These are phyloP conservation scores for Murina feae DNA, from an alignment of 2,113 vertebrate genomes.

Conservation along the genomic window DNA sequence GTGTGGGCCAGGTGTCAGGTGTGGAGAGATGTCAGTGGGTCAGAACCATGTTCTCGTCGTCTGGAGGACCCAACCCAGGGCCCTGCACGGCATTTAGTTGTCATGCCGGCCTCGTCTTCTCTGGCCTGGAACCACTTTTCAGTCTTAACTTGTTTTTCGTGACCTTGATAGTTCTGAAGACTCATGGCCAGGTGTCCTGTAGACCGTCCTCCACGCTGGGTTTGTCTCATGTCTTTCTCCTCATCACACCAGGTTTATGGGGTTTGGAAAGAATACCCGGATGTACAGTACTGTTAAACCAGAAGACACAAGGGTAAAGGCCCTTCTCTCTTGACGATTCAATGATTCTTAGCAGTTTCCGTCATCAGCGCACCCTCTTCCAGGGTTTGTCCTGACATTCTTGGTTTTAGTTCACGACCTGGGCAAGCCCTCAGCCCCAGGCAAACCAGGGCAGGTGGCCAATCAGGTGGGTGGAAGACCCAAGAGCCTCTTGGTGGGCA, in stretches of 20 bases:
- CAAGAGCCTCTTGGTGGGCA: not conserved
- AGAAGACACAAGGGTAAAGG: not conserved
- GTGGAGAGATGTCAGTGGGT: not conserved
- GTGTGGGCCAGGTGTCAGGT: accelerated
- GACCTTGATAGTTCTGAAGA: not conserved
- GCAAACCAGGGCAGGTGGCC: not conserved
- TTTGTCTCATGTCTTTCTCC: not conserved
- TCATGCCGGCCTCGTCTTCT: accelerated
- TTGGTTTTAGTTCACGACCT: not conserved
- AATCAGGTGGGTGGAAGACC: not conserved
- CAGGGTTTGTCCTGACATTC: not conserved
- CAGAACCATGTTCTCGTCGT: not conserved
- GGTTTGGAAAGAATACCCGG: not conserved
- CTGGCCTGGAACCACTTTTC: not conserved
- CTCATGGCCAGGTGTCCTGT: not conserved
- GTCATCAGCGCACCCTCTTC: too few relatives aligned
- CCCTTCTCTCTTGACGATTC: not conserved
- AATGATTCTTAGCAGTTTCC: not conserved
- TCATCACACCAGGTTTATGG: too few relatives aligned
- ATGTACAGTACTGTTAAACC: not conserved
- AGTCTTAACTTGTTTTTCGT: not conserved
- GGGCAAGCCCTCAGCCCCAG: not conserved
- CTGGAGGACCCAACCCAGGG: not conserved
- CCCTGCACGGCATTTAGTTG: accelerated
- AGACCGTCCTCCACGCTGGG: not conserved